phyloP scores from a whole-genome alignment of 2,113 vertebrate species.

The Oreochromis niloticus region DNA sequence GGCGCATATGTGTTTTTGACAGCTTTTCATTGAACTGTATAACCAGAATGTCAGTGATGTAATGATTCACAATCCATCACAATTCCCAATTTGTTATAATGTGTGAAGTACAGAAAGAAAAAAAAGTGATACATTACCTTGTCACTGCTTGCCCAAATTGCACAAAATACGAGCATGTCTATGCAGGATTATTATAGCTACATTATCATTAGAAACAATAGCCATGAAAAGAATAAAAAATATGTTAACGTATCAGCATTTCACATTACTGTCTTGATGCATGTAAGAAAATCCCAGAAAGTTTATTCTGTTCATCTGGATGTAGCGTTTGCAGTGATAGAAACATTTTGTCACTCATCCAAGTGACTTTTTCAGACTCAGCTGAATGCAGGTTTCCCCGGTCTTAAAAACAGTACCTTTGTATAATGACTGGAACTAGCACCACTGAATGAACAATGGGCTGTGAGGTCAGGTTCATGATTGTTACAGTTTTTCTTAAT shows the following conservation, averaged over 20 bases:
- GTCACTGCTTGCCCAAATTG: background rate
- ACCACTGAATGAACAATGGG: background rate
- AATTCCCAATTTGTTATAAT: background rate
- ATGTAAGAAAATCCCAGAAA: background rate
- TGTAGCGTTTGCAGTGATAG: rapidly evolving
- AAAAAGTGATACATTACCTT: rapidly evolving
- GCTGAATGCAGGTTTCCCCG: background rate
- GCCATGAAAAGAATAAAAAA: rapidly evolving
- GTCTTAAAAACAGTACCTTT: background rate
- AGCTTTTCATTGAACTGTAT: background rate
- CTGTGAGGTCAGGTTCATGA: background rate
- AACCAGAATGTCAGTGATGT: background rate
- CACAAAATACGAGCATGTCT: background rate
- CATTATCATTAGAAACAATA: background rate
- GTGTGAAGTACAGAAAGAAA: background rate
- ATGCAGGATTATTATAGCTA: background rate
- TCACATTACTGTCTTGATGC: rapidly evolving
- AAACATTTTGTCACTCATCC: background rate
- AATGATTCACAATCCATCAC: background rate
- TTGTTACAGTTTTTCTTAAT: background rate
- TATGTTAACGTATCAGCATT: rapidly evolving
- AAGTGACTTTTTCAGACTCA: rapidly evolving
- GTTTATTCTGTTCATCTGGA: background rate
- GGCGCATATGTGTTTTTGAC: background rate
- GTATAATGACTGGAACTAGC: background rate